phyloP scores from a whole-genome alignment of 1,140 invertebrate species.

The Drosophila seguyi region DNA sequence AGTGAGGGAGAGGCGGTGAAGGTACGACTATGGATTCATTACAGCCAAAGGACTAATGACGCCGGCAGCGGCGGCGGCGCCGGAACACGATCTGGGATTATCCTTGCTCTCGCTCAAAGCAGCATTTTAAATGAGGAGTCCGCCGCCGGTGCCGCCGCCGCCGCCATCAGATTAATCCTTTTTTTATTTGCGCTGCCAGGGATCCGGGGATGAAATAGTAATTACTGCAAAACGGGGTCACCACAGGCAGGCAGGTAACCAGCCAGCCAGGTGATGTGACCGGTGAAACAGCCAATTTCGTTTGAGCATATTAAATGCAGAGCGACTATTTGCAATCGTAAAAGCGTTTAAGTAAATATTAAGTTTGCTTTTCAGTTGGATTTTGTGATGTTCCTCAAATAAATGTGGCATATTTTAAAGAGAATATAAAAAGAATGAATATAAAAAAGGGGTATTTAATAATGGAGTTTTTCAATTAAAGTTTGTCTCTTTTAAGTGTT shows the following conservation, averaged over 20 bases:
- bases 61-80: neutral
- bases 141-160: neutral
- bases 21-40: constrained; percentile 8
- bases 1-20: neutral
- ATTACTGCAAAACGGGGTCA: constrained; percentile 17
- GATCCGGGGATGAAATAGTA: constrained; percentile 11
- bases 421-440: no score
- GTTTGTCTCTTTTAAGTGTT: no score
- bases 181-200: constrained; percentile 6
- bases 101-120: constrained; percentile 9
- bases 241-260: neutral
- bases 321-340: neutral
- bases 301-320: constrained; percentile 17
- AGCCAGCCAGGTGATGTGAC: neutral
- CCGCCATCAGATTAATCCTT: constrained; percentile 13
- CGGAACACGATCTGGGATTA: constrained; percentile 23
- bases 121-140: constrained; percentile 8
- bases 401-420: neutral
- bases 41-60: constrained; percentile 18
- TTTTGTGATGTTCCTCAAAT: neutral
- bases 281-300: constrained; percentile 6
- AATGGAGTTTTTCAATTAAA: no score
- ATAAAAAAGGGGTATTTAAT: no score
- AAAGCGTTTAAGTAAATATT: neutral
- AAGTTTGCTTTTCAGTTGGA: neutral